Evolutionary conservation across 2,113 vertebrate genomes (phyloP).

Genomic region (Carollia perspicillata): DNA sequence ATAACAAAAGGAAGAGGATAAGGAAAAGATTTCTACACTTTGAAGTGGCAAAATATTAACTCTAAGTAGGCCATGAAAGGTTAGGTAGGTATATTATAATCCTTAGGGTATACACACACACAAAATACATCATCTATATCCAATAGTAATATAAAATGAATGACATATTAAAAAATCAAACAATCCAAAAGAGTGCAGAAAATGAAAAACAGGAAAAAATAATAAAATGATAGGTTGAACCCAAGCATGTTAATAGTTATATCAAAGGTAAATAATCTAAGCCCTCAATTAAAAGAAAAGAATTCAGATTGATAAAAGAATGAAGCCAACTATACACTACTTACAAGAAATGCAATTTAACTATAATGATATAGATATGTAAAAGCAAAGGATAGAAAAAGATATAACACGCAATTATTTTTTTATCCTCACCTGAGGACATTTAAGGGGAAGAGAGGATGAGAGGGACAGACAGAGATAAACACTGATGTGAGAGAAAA

Average conservation of each 20-base stretch:
- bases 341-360: neutral
- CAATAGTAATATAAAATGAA: neutral
- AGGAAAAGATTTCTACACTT: neutral
- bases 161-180: neutral
- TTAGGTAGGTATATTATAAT: neutral
- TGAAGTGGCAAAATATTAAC: neutral
- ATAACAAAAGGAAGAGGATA: neutral
- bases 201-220: neutral
- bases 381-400: neutral
- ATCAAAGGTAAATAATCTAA: neutral
- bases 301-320: neutral
- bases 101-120: neutral
- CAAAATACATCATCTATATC: neutral
- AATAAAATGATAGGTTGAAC: neutral
- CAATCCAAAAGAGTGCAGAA: neutral
- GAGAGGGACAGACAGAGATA: too few species aligned
- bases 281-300: neutral
- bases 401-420: neutral
- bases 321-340: neutral
- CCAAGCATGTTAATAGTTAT: neutral
- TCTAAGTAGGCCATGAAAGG: neutral
- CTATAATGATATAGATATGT: neutral
- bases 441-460: too few species aligned
- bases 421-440: too few species aligned
- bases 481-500: too few species aligned